phyloP scores from a whole-genome alignment of 2,888 invertebrate genomes.

The Ophioninae sp. region DNA sequence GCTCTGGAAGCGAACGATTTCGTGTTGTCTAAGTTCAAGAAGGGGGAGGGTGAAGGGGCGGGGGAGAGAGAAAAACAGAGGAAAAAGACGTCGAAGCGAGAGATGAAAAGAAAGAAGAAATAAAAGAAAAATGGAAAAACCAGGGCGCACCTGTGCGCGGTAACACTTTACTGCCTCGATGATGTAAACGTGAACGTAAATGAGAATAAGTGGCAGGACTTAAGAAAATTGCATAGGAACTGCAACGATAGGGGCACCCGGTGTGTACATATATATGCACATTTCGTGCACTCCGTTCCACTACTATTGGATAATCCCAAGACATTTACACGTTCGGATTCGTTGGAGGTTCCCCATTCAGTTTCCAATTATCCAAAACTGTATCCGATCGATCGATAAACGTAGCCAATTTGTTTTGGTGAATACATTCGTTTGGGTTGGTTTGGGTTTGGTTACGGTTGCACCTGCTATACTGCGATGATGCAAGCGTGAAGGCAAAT shows the following conservation, averaged over 20 bases:
- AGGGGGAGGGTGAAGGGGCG: not conserved
- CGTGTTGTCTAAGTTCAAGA: conserved; percentile 24
- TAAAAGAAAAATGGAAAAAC: conserved; percentile 71
- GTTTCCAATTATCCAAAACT: not conserved
- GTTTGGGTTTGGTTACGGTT: not conserved
- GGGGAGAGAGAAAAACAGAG: not conserved
- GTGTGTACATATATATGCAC: conserved; percentile 5
- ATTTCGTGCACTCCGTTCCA: not conserved
- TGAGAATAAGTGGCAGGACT: conserved; percentile 78
- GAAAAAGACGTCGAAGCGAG: conserved; percentile 16
- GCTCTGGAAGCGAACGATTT: conserved; percentile 34
- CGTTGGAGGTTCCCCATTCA: not conserved
- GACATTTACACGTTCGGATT: not conserved
- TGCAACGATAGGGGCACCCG: conserved; percentile 16
- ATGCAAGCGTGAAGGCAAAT: conserved; percentile 80
- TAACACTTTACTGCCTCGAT: conserved; percentile 79
- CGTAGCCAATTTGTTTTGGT: not conserved
- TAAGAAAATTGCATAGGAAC: conserved; percentile 76
- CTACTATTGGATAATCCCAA: not conserved
- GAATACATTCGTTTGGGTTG: not conserved
- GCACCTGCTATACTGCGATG: conserved; percentile 71
- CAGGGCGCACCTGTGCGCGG: conserved; percentile 78
- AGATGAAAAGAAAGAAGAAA: conserved; percentile 46
- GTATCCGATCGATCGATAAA: not conserved
- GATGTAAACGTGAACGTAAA: conserved; percentile 80